phyloP scores from a whole-genome alignment of 2,888 invertebrate species.

The Anoncus sp. region DNA sequence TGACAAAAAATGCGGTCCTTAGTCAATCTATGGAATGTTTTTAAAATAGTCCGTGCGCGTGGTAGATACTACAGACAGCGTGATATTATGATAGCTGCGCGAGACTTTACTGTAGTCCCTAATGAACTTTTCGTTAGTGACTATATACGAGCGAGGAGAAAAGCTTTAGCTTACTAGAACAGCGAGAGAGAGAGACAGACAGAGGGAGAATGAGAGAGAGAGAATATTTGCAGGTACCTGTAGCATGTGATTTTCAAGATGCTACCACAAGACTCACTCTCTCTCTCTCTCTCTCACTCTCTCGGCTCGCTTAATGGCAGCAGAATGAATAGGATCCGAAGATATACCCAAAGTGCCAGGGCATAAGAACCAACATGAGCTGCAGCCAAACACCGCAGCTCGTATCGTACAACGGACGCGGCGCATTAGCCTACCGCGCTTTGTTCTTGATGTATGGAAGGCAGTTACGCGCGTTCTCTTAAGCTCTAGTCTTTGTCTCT shows the following conservation, averaged over 20 bases:
- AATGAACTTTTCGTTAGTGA: conserved; percentile 55
- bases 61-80: neutral
- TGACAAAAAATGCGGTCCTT: too few relatives aligned
- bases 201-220: conserved; percentile 31
- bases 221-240: conserved; percentile 55
- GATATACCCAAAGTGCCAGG: conserved; percentile 69
- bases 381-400: conserved; percentile 50
- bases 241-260: conserved; percentile 31
- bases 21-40: too few relatives aligned
- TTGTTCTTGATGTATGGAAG: conserved; percentile 77
- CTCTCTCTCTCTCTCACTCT: conserved; percentile 45
- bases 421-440: conserved; percentile 75
- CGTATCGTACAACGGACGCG: conserved; percentile 64
- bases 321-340: conserved; percentile 71
- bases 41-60: too few relatives aligned
- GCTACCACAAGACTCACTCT: conserved; percentile 58
- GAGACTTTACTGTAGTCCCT: conserved; percentile 10
- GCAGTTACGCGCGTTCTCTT: conserved; percentile 71
- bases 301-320: conserved; percentile 60
- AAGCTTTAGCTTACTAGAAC: conserved; percentile 18
- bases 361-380: conserved; percentile 42
- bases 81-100: neutral
- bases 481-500: conserved; percentile 47
- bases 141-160: conserved; percentile 21
- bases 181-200: conserved; percentile 12